phyloP scores from a whole-genome alignment of 2,888 invertebrate species.

The Drosophila anomelani region DNA sequence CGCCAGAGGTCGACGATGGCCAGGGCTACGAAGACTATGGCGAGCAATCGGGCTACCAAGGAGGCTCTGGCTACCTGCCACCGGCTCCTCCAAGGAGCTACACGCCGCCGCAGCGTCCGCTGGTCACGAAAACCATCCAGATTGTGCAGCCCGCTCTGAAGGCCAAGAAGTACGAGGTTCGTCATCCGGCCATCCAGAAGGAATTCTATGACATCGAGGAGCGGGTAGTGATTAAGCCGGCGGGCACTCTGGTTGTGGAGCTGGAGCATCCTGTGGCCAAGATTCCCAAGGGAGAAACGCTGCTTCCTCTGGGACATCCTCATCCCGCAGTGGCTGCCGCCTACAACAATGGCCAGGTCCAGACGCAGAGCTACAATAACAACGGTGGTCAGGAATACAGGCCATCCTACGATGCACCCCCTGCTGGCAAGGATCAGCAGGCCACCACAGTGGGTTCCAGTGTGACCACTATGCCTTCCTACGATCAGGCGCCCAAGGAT shows the following conservation, averaged over 20 bases:
- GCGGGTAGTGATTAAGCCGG: conserved; percentile 87
- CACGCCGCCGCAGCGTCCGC: conserved; percentile 81
- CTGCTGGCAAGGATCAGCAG: conserved; percentile 60
- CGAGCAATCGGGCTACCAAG: conserved; percentile 56
- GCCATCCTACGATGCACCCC: conserved; percentile 49
- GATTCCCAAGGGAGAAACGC: conserved; percentile 85
- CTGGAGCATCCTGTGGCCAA: conserved; percentile 87
- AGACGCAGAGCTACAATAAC: conserved; percentile 56
- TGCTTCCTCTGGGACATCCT: conserved; percentile 80
- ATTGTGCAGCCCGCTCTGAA: conserved; percentile 87
- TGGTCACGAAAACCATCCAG: conserved; percentile 86
- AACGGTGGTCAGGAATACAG: conserved; percentile 56
- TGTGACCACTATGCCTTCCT: conserved; percentile 75
- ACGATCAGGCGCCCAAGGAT: conserved; percentile 70
- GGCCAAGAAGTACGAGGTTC: conserved; percentile 86
- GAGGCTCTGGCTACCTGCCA: conserved; percentile 52
- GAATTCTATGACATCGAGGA: conserved; percentile 88
- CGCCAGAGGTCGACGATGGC: conserved; percentile 69
- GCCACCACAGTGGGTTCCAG: conserved; percentile 67
- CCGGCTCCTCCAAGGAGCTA: conserved; percentile 58
- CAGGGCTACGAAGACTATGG: conserved; percentile 69
- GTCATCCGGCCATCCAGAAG: conserved; percentile 87
- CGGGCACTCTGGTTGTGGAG: conserved; percentile 87
- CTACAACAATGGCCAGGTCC: conserved; percentile 69
- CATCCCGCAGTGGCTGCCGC: conserved; percentile 82